Base-by-base conservation (phyloP, 2,797 vertebrate genomes). In the Mus caroli region DNA sequence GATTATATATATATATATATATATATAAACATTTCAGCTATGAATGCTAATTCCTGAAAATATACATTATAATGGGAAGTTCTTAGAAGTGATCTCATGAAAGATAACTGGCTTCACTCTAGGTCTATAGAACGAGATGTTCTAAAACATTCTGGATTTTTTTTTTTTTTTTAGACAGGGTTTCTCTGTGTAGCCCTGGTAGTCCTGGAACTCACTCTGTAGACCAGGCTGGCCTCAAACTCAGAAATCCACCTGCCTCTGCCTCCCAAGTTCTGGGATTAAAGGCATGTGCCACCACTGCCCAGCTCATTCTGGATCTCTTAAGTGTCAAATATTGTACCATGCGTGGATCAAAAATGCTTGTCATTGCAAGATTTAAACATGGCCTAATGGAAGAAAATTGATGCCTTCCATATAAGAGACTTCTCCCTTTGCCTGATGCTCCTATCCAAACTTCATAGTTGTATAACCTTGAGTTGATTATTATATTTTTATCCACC, bases 91-190 rank as follows among this genome's bases (percentile, higher is more conserved):
- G 6, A 5, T 7, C 52, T 12, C 31, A 15, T 69, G 7, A 62
- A 13, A 10, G 19, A 60, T 2, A 69, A 14, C 28, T 78, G 10
- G 0, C 28, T 54, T 20, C 7, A 92, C 3, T 31, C 52, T 2
- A 28, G 2, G 10, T 9, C 0, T 13, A 69, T 15, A 11, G 12
- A 20, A 37, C 11, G 43, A 60, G n/a, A 24, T 24, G 0, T 26
- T 73, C 13, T 0, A 34, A 34, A 76, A 19, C 0, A 67, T n/a
- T 69, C 17, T 50, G 19, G 67, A 3, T 31, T 14, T 15, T 17
- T 46, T 62, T 46, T 46, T 46, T 46, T 46, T 46, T 46, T 46
- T 46, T n/a, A n/a, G 43, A 43, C 43, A 43, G 43, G 43, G 43
- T 43, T 43, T 43, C 43, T 43, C 43, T 43, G 43, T 43, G 5